phyloP scores from a whole-genome alignment of 2,797 vertebrate species.

The Sphaeramia orbicularis region DNA sequence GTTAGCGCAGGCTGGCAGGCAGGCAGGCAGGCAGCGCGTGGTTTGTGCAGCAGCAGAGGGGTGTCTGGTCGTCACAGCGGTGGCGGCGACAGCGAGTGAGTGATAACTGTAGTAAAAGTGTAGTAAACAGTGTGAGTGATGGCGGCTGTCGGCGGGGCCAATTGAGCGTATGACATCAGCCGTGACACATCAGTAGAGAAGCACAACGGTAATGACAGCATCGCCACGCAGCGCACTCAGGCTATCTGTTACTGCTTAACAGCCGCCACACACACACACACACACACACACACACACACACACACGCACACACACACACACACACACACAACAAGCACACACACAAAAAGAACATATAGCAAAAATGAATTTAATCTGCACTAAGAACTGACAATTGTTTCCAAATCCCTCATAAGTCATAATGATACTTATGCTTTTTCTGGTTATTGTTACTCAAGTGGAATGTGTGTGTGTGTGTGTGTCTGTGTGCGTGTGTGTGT shows the following conservation, averaged over 20 bases:
- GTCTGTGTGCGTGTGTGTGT: slow-evolving; percentile 20
- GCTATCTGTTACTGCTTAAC: slow-evolving; percentile 75
- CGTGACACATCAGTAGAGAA: slow-evolving; percentile 78
- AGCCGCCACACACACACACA: slow-evolving; percentile 9
- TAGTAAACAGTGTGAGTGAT: slow-evolving; percentile 79
- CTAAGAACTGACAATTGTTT: slow-evolving; percentile 45
- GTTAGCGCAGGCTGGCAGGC: slow-evolving; percentile 51
- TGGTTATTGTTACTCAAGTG: neutral
- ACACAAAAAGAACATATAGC: slow-evolving; percentile 42
- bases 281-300: slow-evolving; percentile 27
- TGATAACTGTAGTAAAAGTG: slow-evolving; percentile 80
- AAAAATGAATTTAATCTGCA: slow-evolving; percentile 59
- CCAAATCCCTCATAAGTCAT: slow-evolving; percentile 37
- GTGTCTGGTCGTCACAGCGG: slow-evolving; percentile 47
- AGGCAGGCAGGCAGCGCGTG: slow-evolving; percentile 6
- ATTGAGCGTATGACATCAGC: slow-evolving; percentile 86
- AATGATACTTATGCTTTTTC: slow-evolving; percentile 27
- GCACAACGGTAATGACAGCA: slow-evolving; percentile 82
- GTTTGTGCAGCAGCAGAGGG: slow-evolving; percentile 41
- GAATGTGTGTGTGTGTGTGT: slow-evolving; percentile 40
- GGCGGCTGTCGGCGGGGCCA: slow-evolving; percentile 79
- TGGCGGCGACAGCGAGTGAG: slow-evolving; percentile 62
- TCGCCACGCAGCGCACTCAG: slow-evolving; percentile 56
- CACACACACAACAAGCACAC: neutral
- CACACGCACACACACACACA: slow-evolving; percentile 21